Base-by-base conservation (phyloP, 1,140 invertebrate genomes). In the Portunus trituberculatus region DNA sequence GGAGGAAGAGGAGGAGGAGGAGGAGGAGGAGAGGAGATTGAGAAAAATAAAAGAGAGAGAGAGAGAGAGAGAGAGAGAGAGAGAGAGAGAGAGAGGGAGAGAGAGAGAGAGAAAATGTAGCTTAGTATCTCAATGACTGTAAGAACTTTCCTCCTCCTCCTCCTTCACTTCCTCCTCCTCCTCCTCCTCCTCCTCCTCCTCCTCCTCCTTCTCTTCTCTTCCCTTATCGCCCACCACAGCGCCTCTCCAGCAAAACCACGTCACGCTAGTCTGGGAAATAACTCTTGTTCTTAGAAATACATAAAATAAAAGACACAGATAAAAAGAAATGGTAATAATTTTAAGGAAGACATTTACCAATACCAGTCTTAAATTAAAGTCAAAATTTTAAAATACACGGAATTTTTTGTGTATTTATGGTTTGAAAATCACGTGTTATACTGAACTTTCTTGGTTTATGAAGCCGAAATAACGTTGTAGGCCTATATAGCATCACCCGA, bases 31-130 rank as follows among this genome's bases (percentile, higher is more conserved):
- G 7, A 91, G 52, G 16, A 12, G 12, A 91, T 8, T 10, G 25
- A 59, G 10, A 14, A 4, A n/a, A 4, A 45, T 7, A 91, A 52
- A 52, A 25, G 12, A 25, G 90, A 67, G 86, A 88, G 20, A 88
- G 31, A 46, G 86, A 88, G 86, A 88, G 86, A 88, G 45, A 88
- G 86, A 46, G 86, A 88, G 86, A 88, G 86, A 88, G 45, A 88
- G 31, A 46, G 86, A 88, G 32, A 88, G 45, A 45, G 31, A 88
- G 86, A 88, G 31, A 88, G 48, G 25, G 89, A 91, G 28, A 91
- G 46, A n/a, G 46, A 52, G 89, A 59, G 28, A 29, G 48, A n/a
- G 28, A 39, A n/a, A 28, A 32, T 1, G 31, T n/a, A 25, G 20
- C n/a, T 3, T 8, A 76, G 6, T 76, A 76, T 76, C 67, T 76